Evolutionary conservation across 1,140 invertebrate genomes (phyloP), one percentile per base, ranked within the genome.

Genomic region (Anoplophora glabripennis): DNA sequence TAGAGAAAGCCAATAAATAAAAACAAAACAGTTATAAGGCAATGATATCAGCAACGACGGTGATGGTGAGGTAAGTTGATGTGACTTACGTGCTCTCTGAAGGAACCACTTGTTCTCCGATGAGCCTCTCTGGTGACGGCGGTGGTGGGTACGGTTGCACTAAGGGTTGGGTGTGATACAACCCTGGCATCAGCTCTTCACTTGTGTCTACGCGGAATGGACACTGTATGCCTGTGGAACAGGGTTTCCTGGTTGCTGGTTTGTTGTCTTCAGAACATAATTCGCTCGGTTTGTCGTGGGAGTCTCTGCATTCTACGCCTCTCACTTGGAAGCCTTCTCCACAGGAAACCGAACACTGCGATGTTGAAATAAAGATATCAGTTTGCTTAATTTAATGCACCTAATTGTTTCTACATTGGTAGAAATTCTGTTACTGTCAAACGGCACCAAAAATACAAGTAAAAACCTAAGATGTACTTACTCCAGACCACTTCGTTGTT

Each of bases 271-370:
- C 78, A 60, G 83, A 78, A 63, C 84, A 86, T 54, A 79, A 70
- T 18, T 48, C 73, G 14, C 76, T 75, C 63, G 69, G 64, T 72
- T 76, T 52, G 72, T 72, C 68, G 44, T 73, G 71, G 53, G 76
- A 67, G 62, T 79, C 77, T 68, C 78, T n/a, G 70, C 92, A 96
- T 69, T 90, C 85, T n/a, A 94, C 89, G 14, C 82, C 84, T 21
- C 92, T 80, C 3, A 86, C 88, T 76, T 91, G 89, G n/a, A 88
- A 77, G 0, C 92, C 92, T 73, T 84, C 84, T 4, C 91, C 93
- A 70, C 92, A 95, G 1, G 86, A 87, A 7, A 87, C 86, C n/a
- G 91, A 93, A 72, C 92, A 95, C 92, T 94, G 74, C 3, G 40
- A 61, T 18, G 40, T 28, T 11, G 0, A 51, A 34, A 53, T 17